Base-by-base conservation (phyloP, 2,888 invertebrate species). In the Amblyjoppa proteus region DNA sequence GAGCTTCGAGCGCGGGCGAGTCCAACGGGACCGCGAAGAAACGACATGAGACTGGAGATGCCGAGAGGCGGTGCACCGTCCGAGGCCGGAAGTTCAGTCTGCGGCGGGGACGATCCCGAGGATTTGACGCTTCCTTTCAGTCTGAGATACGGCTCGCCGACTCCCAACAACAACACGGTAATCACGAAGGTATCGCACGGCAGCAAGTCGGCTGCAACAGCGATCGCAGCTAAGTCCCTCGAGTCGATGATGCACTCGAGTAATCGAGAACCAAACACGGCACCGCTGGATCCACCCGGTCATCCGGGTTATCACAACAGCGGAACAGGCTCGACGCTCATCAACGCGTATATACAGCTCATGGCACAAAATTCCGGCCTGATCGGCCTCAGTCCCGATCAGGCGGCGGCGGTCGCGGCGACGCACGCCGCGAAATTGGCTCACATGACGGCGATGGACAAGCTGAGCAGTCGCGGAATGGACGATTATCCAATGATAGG, bases 321-420 rank as follows among this genome's bases (percentile, higher is more conserved):
- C 93, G 79, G 90, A 41, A 94, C 90, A 95, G 97, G 85, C 96
- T 97, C 75, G 96, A 97, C 97, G 2, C 95, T 98, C 81, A 94
- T 98, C 85, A 98, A 98, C 94, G 98, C 98, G 16, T 98, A 98
- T 93, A 95, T 98, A 85, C 98, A 98, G 93, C 97, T 97, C 91
- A 97, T 98, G 91, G 97, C 97, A 2, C 98, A 98, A 93, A 98
- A 97, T 92, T 96, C 97, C 74, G 96, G 96, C 85, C 96, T 97
- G 95, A 95, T 96, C 95, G 95, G 96, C 13, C 95, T 96, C 93
- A 95, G 95, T 87, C 95, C 96, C 70, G 96, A 96, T 86, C 96
- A 96, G 89, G 96, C 96, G 1, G 95, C 96, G 0, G 94, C 94
- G 0, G 91, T 94, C 25, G 96, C 96, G 88, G 97, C 97, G 4